Evolutionary conservation across 1,140 invertebrate genomes (phyloP).

Genomic region (Planococcus citri): DNA sequence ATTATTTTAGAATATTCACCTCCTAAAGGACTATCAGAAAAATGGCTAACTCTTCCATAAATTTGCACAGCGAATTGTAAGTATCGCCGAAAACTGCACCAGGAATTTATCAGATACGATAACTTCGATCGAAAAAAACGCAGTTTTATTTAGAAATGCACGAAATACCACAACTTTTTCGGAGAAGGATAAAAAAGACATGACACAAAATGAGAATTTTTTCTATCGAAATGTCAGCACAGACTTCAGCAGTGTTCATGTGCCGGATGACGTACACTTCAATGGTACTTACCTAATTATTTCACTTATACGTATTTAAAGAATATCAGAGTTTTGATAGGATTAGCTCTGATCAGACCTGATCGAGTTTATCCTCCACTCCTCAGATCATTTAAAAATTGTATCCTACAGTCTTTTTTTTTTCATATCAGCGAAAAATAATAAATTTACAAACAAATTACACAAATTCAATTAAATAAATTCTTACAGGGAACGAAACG

Average conservation of each 20-base stretch:
- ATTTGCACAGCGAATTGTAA: slow-evolving; percentile 20
- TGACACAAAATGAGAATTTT: slow-evolving; percentile 58
- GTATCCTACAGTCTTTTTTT: no score
- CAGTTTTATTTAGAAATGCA: background rate
- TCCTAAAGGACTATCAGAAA: background rate
- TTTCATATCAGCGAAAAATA: no score
- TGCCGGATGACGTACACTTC: slow-evolving; percentile 90
- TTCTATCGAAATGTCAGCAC: slow-evolving; percentile 67
- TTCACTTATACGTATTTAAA: no score
- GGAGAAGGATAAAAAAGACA: slow-evolving; percentile 17
- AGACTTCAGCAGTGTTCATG: slow-evolving; percentile 78
- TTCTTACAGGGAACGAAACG: slow-evolving; percentile 36
- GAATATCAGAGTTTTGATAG: no score
- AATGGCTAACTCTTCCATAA: background rate
- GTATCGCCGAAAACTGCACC: slow-evolving; percentile 19
- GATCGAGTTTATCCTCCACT: no score
- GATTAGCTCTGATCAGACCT: no score
- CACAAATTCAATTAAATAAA: no score
- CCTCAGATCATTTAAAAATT: no score
- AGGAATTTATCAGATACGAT: slow-evolving; percentile 23
- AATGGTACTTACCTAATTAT: slow-evolving; percentile 44
- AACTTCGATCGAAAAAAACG: background rate
- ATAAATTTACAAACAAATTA: no score
- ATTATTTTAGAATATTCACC: no score
- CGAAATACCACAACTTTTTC: background rate